Evolutionary conservation across 2,888 invertebrate genomes (phyloP), one percentile per base, ranked within the genome.

Genomic region (Junonia oenone): DNA sequence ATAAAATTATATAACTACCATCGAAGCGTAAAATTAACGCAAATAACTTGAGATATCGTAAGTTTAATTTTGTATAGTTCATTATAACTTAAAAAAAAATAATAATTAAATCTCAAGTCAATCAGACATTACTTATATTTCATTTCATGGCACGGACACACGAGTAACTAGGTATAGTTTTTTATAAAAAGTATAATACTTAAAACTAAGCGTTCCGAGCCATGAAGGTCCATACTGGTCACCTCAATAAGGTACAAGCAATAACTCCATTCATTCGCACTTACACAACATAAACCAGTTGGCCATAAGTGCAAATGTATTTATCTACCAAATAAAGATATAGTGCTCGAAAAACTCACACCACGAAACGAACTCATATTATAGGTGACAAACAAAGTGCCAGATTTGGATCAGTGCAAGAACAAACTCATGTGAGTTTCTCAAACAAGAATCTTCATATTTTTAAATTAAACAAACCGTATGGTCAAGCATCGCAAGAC

Each of bases 401-500:
- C n/a, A n/a, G n/a, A n/a, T n/a, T n/a, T n/a, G n/a, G n/a, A n/a
- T n/a, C n/a, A n/a, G n/a, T n/a, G n/a, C n/a, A n/a, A n/a, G n/a
- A n/a, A n/a, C n/a, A n/a, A n/a, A n/a, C n/a, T n/a, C 49, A 63
- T 67, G 63, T 65, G 69, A 71, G 62, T 73, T 68, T 58, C 60
- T 62, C 65, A 62, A 67, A 58, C 58, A 65, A 57, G 63, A 69
- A 64, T 69, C 66, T 67, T 63, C 63, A 69, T 63, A 77, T 73
- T 65, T 63, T 64, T 69, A 77, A 81, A 80, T 73, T 71, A 72
- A 80, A 86, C 86, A 85, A 85, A 86, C 85, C 85, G 75, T 78
- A 73, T 76, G 83, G 80, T 83, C 84, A 85, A 80, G 80, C 79
- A 75, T 79, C 78, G 79, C 75, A 78, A 78, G 81, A 82, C 82